Evolutionary conservation across 2,797 vertebrate genomes (phyloP).

Genomic region (Prionace glauca): DNA sequence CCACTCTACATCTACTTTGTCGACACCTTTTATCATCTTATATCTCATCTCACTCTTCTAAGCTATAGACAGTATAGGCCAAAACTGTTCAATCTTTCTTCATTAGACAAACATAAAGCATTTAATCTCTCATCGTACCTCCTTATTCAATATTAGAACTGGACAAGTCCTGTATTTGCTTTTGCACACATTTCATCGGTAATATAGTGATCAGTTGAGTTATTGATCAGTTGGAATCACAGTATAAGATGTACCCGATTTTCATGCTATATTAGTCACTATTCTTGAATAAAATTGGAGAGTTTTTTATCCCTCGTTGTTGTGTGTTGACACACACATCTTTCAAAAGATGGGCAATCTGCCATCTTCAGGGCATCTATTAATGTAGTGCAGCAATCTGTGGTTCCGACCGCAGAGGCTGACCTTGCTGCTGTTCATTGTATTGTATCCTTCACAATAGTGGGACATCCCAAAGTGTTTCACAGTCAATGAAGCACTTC

Average conservation of each 20-base stretch:
- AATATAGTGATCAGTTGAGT: not conserved
- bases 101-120: not conserved
- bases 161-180: not conserved
- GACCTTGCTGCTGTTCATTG: not conserved
- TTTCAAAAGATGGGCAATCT: not conserved
- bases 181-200: not conserved
- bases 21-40: too few relatives aligned
- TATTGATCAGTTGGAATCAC: not conserved
- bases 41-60: too few relatives aligned
- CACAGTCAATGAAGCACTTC: not conserved
- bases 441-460: not conserved
- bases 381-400: not conserved
- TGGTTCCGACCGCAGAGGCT: not conserved
- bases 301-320: not conserved
- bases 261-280: not conserved
- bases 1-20: too few relatives aligned
- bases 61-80: too few relatives aligned
- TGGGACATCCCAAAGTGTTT: not conserved
- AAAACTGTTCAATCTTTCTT: too few relatives aligned
- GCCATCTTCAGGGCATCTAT: not conserved
- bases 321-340: not conserved
- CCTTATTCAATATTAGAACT: not conserved
- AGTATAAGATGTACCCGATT: not conserved
- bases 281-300: not conserved
- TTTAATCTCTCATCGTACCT: not conserved